phyloP scores from a whole-genome alignment of 1,140 invertebrate species.

The Paramacrobiotus metropolitanus region DNA sequence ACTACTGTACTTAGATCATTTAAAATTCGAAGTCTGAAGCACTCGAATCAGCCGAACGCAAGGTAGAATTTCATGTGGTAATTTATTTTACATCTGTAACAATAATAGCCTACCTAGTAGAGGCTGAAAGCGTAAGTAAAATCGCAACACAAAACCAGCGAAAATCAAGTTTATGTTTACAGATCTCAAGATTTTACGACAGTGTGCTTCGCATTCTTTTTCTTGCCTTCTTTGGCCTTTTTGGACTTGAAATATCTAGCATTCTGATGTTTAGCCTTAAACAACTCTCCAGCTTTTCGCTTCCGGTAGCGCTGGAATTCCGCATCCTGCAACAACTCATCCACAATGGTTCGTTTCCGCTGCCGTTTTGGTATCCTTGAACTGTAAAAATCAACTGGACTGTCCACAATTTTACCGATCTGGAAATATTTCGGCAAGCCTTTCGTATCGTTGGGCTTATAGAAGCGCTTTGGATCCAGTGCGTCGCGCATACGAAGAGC shows the following conservation, averaged over 20 bases:
- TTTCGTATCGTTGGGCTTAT: conserved; percentile 70
- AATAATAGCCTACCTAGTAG: too few relatives aligned
- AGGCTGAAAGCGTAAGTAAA: too few relatives aligned
- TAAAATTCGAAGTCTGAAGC: too few relatives aligned
- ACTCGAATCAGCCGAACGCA: too few relatives aligned
- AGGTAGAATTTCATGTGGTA: too few relatives aligned
- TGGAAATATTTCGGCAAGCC: conserved; percentile 74
- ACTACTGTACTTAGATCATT: too few relatives aligned
- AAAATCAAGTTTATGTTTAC: too few relatives aligned
- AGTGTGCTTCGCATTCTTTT: too few relatives aligned
- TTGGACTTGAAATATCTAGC: not conserved
- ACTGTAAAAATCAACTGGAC: conserved; percentile 32
- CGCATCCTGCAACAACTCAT: conserved; percentile 68
- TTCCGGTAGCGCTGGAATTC: conserved; percentile 30
- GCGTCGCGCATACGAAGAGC: conserved; percentile 72
- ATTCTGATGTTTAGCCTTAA: not conserved
- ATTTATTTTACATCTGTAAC: too few relatives aligned
- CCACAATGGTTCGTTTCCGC: conserved; percentile 62
- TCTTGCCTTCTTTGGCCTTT: too few relatives aligned
- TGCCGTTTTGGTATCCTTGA: conserved; percentile 53
- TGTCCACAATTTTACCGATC: conserved; percentile 31
- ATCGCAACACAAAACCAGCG: too few relatives aligned
- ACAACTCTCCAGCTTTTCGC: not conserved
- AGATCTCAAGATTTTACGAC: too few relatives aligned
- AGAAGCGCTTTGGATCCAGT: conserved; percentile 72